Evolutionary conservation across 1,140 invertebrate genomes (phyloP), one percentile per base, ranked within the genome.

Genomic region (Lucilia cuprina): DNA sequence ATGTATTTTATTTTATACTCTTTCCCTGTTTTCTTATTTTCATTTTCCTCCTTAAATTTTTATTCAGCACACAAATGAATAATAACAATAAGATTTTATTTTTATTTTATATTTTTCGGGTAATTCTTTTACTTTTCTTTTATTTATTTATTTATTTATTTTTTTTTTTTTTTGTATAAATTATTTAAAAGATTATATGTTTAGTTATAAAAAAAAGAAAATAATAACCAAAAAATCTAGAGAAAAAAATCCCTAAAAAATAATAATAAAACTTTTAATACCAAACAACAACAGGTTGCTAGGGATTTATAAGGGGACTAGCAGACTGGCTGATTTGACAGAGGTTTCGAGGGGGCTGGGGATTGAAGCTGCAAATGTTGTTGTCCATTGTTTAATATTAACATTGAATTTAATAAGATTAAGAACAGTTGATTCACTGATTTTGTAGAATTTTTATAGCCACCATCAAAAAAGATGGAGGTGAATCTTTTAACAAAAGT

Each of bases 71-170:
- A 78, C 75, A 78, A 78, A 78, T 78, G 75, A 78, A 78, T 78
- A 78, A 78, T 78, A 78, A 78, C 75, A 78, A 78, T 78, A 78
- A 78, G 75, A 78, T 78, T 78, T 78, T 78, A 78, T 41, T 9
- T 41, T 70, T 30, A 78, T 78, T 78, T 78, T 78, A 78, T 41
- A 19, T 41, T 70, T 70, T 60, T 60, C 17, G 50, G 60, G 19
- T 70, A 70, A 70, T 70, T 70, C 60, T 70, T 70, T 70, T 70
- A 21, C 8, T 70, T 21, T 70, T 70, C 25, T 30, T 30, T n/a
- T n/a, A n/a, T n/a, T n/a, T n/a, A n/a, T n/a, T n/a, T n/a, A n/a
- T n/a, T n/a, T n/a, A n/a, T n/a, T n/a, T n/a, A n/a, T n/a, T n/a
- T n/a, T n/a, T 2, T 30, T 30, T 2, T 30, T 30, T 60, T 60